A percentile compares a stretch with the other conserved stretches of the same genome.
phyloP scores from a whole-genome alignment of 64 coral and sea anemone species.

The Actinia equina region DNA sequence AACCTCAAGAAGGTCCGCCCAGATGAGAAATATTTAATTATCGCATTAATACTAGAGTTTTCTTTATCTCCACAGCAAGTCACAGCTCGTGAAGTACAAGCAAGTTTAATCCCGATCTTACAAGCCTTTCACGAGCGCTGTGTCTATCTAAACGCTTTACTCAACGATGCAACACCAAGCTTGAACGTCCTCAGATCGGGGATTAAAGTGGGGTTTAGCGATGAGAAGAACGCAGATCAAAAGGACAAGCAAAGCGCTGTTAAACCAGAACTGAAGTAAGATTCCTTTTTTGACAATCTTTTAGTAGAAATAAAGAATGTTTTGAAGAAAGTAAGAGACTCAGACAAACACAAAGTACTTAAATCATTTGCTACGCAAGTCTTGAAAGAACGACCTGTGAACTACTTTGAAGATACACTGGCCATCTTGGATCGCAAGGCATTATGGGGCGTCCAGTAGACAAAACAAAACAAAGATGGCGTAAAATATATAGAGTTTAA shows the following conservation, averaged over 20 bases:
- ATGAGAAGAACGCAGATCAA: neutral
- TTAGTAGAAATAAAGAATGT: too few relatives aligned
- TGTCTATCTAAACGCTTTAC: slow-evolving; percentile 72
- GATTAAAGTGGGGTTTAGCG: slow-evolving; percentile 26
- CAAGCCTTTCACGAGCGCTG: slow-evolving; percentile 88
- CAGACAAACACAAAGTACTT: too few relatives aligned
- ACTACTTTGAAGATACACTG: too few relatives aligned
- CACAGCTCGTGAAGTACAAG: slow-evolving; percentile 80
- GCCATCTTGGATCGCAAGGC: too few relatives aligned
- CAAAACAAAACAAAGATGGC: too few relatives aligned
- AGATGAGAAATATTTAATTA: too few relatives aligned
- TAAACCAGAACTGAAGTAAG: slow-evolving; percentile 5
- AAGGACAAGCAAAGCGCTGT: neutral
- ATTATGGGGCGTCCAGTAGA: too few relatives aligned
- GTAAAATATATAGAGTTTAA: too few relatives aligned
- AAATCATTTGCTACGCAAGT: too few relatives aligned
- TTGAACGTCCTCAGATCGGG: slow-evolving; percentile 51
- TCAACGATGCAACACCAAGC: slow-evolving; percentile 79
- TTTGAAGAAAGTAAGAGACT: too few relatives aligned
- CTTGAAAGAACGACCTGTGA: too few relatives aligned
- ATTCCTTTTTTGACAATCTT: neutral
- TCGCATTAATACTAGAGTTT: neutral
- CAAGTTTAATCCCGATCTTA: slow-evolving; percentile 81
- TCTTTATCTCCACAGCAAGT: slow-evolving; percentile 68
- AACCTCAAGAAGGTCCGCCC: too few relatives aligned